Evolutionary conservation across 2,888 invertebrate species (phyloP).

Genomic region (Latheticus oryzae): DNA sequence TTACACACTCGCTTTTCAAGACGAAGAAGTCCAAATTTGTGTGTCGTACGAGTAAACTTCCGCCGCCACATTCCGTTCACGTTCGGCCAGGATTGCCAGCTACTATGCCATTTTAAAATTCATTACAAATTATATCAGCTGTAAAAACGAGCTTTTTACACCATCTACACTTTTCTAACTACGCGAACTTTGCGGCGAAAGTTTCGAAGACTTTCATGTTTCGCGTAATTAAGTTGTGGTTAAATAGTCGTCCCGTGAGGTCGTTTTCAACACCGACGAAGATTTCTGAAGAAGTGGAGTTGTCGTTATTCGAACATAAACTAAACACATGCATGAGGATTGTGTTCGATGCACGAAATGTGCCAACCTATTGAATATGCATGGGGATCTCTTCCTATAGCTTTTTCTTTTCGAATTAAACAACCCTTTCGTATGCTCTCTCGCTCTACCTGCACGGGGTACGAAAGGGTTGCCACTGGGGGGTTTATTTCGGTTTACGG

Average conservation of each 20-base stretch:
- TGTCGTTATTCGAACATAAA: constrained; percentile 43
- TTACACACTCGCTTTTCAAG: neutral
- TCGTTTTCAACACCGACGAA: constrained; percentile 27
- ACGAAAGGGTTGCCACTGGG: constrained; percentile 45
- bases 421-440: constrained; percentile 36
- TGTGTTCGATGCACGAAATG: constrained; percentile 60
- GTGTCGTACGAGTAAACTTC: constrained; percentile 48
- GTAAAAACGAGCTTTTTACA: constrained; percentile 62
- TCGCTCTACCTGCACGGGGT: constrained; percentile 46
- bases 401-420: constrained; percentile 47
- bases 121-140: constrained; percentile 66
- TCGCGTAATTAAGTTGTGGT: constrained; percentile 40
- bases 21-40: constrained; percentile 18
- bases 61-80: constrained; percentile 62
- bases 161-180: constrained; percentile 40
- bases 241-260: constrained; percentile 37
- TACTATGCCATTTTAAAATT: constrained; percentile 65
- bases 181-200: constrained; percentile 25
- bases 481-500: constrained; percentile 37
- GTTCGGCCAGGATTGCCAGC: constrained; percentile 64
- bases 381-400: constrained; percentile 61
- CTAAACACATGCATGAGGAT: constrained; percentile 60
- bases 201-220: constrained; percentile 38
- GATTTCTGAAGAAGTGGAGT: constrained; percentile 25
- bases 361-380: constrained; percentile 60